Evolutionary conservation across 1,140 invertebrate genomes (phyloP), one percentile per base, ranked within the genome.

Genomic region (Drosophila aff.): DNA sequence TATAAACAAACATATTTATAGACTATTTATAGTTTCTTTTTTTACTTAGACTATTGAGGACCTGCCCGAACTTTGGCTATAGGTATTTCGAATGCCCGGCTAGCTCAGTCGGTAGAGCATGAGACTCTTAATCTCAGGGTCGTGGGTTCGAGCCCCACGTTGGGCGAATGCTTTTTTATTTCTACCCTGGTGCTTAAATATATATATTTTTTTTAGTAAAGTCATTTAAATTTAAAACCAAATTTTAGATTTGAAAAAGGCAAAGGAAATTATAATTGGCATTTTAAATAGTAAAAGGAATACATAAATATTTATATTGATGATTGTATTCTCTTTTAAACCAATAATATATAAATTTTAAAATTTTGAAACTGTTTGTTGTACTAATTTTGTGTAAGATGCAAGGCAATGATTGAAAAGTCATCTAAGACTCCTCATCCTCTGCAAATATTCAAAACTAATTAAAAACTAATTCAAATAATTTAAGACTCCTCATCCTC

Each of bases 61-160:
- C 0, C 4, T 38, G 4, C 0, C 15, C 0, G 33, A 21, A 38
- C 52, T 21, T 2, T 38, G 18, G 31, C 31, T 53, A 0, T 13
- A 0, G 0, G 1, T 1, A 0, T 0, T 15, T 5, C 18, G 4
- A 53, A 2, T 75, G 96, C 96, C 96, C 95, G 95, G 95, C 95
- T 96, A 96, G 96, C 96, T 96, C 96, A 96, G 96, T 97, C 96
- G 96, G 96, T 97, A 97, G 96, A 97, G 96, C 96, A 97, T 96
- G 96, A 96, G 96, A 96, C 96, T 97, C 96, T 97, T 97, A 97
- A 97, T 96, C 96, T 96, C 96, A 96, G 96, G 96, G 96, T 97
- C 96, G 96, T 96, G 96, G 96, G 96, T 97, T 97, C 96, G 96
- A 97, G 96, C 96, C 96, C 96, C 96, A 96, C 96, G 96, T 97